Evolutionary conservation across 1,140 invertebrate genomes (phyloP).

Genomic region (Spodoptera frugiperda): DNA sequence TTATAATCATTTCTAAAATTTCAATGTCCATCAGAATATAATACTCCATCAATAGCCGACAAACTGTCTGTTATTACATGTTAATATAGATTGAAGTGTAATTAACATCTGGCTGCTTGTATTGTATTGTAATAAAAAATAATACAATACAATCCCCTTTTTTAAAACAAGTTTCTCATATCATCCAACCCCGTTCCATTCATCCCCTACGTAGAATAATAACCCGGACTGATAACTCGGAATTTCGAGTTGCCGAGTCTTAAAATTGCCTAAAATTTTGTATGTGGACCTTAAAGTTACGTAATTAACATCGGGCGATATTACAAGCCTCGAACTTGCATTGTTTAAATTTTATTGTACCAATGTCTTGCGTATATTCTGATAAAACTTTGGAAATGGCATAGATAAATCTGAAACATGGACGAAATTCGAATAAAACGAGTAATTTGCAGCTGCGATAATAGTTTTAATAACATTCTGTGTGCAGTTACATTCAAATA

Average conservation of each 20-base stretch:
- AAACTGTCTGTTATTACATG: neutral
- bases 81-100: neutral
- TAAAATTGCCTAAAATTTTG: conserved; percentile 19
- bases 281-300: conserved; percentile 12
- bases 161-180: neutral
- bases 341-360: conserved; percentile 18
- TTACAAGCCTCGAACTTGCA: conserved; percentile 5
- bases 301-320: conserved; percentile 16
- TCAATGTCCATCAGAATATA: too few relatives aligned
- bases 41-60: neutral
- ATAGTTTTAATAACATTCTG: too few relatives aligned
- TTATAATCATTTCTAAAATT: too few relatives aligned
- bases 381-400: conserved; percentile 1
- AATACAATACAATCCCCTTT: conserved; percentile 1
- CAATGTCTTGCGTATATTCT: neutral
- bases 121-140: neutral
- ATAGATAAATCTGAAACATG: too few relatives aligned
- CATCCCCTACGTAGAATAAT: neutral
- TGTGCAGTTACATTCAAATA: too few relatives aligned
- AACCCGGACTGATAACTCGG: conserved; percentile 7
- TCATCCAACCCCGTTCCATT: conserved; percentile 2
- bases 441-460: too few relatives aligned
- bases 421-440: too few relatives aligned
- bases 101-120: neutral
- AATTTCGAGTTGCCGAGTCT: conserved; percentile 17